Evolutionary conservation across 2,888 invertebrate genomes (phyloP), one percentile per base, ranked within the genome.

Genomic region (Leptogaster cylindrica): DNA sequence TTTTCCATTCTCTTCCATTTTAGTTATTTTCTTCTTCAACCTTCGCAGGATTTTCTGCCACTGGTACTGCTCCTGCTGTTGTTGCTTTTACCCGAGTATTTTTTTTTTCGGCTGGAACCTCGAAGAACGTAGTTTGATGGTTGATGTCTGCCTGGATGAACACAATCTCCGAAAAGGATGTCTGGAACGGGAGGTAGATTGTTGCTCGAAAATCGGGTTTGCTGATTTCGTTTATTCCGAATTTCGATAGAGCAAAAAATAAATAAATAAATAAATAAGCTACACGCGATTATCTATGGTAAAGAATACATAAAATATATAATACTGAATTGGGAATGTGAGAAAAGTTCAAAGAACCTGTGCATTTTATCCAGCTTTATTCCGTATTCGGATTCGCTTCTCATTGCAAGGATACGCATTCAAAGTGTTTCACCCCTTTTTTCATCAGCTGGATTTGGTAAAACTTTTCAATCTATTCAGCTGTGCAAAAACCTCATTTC

Each of bases 71-170:
- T 25, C 5, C 10, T 12, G 16, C 31, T 28, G 51, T 18, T 25
- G 23, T 25, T 41, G 14, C 41, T 8, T 16, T 25, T 27, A 25
- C 25, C 44, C 27, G 28, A 3, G 16, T 18, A 46, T 28, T 63
- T 20, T 48, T 23, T 65, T 65, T 51, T 51, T 51, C 25, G 27
- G 25, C 65, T 41, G 18, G 50, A 65, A 51, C 27, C 52, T 39
- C 41, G 39, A 52, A 65, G 65, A 65, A 52, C 41, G 51, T 28
- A 51, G 65, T 51, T 65, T 65, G 65, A 65, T 65, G 48, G 65
- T 50, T 65, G 39, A 65, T 65, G 65, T 51, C 65, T 65, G 52
- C 27, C 52, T 65, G 65, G 65, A 65, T 65, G 65, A 65, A 48
- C 48, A 65, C 36, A 51, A 65, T 65, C 50, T 51, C 65, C 50